Evolutionary conservation across 2,888 invertebrate species (phyloP).

Genomic region (Mactromeris polynyma): DNA sequence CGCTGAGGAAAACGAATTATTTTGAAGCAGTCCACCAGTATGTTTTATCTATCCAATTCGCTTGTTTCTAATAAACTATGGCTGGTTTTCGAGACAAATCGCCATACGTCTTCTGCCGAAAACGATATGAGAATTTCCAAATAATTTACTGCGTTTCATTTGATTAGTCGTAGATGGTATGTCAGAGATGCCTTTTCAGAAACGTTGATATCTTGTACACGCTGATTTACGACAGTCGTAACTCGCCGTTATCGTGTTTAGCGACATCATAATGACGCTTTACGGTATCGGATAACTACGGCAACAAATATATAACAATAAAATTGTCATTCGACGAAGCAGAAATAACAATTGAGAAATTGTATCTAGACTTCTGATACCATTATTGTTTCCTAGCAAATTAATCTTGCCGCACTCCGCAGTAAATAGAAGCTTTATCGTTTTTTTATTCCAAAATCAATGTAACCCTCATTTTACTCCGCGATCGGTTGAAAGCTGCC

Average conservation of each 20-base stretch:
- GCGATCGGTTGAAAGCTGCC: not conserved
- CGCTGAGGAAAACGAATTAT: not conserved
- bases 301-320: constrained; percentile 72
- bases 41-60: constrained; percentile 32
- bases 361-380: constrained; percentile 65
- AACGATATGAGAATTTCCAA: constrained; percentile 60
- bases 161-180: constrained; percentile 70
- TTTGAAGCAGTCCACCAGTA: constrained; percentile 1
- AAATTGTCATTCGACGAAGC: constrained; percentile 69
- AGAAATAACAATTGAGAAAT: constrained; percentile 71
- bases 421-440: constrained; percentile 67
- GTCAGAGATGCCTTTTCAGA: constrained; percentile 65
- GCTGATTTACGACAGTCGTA: constrained; percentile 69
- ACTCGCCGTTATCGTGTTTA: constrained; percentile 70
- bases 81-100: constrained; percentile 44
- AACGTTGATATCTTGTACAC: constrained; percentile 68
- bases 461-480: constrained; percentile 16
- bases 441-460: constrained; percentile 68
- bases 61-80: constrained; percentile 47
- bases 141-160: constrained; percentile 67
- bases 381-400: constrained; percentile 69
- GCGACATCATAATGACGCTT: constrained; percentile 72
- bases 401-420: constrained; percentile 63
- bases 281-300: constrained; percentile 69
- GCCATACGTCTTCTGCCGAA: constrained; percentile 52